These are phyloP conservation scores for Ceratina calcarata DNA, from an alignment of 1,140 invertebrate species.

Conservation along the genomic window DNA sequence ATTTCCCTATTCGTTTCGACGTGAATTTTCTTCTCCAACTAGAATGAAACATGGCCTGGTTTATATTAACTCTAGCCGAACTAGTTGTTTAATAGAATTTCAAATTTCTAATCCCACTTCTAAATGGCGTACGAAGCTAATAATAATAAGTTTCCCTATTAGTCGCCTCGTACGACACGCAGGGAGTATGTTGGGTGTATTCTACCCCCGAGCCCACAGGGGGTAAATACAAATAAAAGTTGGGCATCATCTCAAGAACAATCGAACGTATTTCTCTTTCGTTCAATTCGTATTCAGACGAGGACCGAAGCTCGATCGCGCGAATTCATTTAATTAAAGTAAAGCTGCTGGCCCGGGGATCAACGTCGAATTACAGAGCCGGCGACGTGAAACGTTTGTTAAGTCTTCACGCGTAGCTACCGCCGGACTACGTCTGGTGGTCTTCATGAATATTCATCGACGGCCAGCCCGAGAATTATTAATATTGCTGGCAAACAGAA, in stretches of 20 bases:
- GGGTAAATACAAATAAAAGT: no score
- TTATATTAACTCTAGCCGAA: no score
- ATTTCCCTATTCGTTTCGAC: no score
- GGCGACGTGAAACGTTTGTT: constrained; percentile 33
- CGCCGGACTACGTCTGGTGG: background rate
- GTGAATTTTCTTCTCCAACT: background rate
- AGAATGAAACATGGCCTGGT: no score
- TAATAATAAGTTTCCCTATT: no score
- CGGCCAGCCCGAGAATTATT: constrained; percentile 34
- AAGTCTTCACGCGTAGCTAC: constrained; percentile 18
- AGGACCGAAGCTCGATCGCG: background rate
- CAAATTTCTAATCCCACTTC: no score
- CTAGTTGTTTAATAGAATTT: no score
- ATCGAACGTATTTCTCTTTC: background rate
- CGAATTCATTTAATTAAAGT: constrained; percentile 41
- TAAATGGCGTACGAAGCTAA: no score
- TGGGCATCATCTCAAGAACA: no score
- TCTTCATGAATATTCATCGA: constrained; percentile 54
- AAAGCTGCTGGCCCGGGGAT: background rate
- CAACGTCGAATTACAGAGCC: constrained; percentile 11
- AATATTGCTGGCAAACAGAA: constrained; percentile 38
- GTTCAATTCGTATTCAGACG: background rate
- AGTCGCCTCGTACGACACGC: no score
- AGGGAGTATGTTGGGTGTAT: no score
- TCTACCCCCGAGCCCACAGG: no score